A percentile compares a stretch with the other conserved stretches of the same genome.
phyloP scores from a whole-genome alignment of 2,888 invertebrate species.

The Drosophila subsilvestris region DNA sequence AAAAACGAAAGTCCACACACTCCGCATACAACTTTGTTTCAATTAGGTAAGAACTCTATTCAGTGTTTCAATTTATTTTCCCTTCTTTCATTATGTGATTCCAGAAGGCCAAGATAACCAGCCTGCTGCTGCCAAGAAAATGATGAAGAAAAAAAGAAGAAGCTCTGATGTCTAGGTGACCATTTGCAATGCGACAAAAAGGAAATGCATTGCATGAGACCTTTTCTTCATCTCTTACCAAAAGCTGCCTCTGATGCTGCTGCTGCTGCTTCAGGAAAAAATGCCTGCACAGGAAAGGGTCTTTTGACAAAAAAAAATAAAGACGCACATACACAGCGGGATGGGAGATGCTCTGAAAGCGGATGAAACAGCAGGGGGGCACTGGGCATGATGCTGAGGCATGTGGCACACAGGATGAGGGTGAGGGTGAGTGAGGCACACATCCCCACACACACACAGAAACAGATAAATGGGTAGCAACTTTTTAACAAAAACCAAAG shows the following conservation, averaged over 20 bases:
- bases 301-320: slow-evolving; percentile 31
- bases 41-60: slow-evolving; percentile 16
- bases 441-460: slow-evolving; percentile 51
- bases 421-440: slow-evolving; percentile 15
- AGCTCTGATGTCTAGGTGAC: slow-evolving; percentile 10
- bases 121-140: background rate
- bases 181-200: slow-evolving; percentile 61
- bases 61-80: slow-evolving; percentile 4
- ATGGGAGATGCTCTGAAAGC: slow-evolving; percentile 5
- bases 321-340: slow-evolving; percentile 8
- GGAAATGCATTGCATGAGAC: slow-evolving; percentile 42
- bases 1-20: background rate
- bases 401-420: slow-evolving; percentile 10
- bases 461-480: slow-evolving; percentile 77
- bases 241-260: slow-evolving; percentile 3
- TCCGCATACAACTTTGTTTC: background rate
- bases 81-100: background rate
- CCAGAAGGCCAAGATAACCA: background rate
- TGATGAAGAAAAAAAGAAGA: background rate
- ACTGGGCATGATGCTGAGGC: slow-evolving; percentile 24
- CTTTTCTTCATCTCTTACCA: slow-evolving; percentile 11
- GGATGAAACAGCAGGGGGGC: slow-evolving; percentile 23
- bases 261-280: slow-evolving; percentile 14
- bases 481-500: slow-evolving; percentile 70
- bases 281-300: slow-evolving; percentile 14